Percentiles rank a stretch among this genome's conserved stretches.
These are phyloP conservation scores for Urocyon cinereoargenteus DNA, from an alignment of 2,797 vertebrate species.

Conservation along the genomic window DNA sequence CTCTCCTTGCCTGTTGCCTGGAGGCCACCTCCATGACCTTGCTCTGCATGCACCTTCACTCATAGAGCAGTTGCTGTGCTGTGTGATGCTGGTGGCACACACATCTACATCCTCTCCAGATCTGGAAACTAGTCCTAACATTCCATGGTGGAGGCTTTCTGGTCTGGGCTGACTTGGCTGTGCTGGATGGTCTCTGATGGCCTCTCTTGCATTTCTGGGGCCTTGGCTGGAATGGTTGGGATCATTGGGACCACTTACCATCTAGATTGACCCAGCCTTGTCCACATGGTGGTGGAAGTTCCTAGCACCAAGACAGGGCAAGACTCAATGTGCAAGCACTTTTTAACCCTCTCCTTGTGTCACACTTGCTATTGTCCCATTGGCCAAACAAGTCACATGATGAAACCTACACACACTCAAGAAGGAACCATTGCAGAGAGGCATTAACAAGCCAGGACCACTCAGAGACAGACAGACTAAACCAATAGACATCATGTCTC, in stretches of 20 bases:
- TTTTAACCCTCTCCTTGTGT: background rate
- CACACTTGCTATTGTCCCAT: background rate
- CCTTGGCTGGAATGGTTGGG: background rate
- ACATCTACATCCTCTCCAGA: background rate
- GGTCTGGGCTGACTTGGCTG: background rate
- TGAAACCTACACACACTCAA: background rate
- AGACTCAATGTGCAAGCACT: background rate
- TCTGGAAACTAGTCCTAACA: background rate
- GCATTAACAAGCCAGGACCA: too few species aligned
- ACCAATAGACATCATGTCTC: background rate
- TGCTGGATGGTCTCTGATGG: background rate
- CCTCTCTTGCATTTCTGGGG: background rate
- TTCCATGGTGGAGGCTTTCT: background rate
- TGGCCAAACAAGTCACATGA: background rate
- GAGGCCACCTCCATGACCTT: background rate
- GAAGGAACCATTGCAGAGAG: background rate
- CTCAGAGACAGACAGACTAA: background rate
- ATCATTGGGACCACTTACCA: background rate
- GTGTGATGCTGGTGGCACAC: accelerated
- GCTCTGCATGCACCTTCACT: background rate
- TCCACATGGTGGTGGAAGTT: background rate
- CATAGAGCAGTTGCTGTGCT: background rate
- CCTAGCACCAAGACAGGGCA: background rate
- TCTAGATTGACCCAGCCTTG: too few species aligned
- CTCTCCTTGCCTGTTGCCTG: background rate